Conservation (phyloP, 2,113 vertebrate genomes). For the Oryzias melastigma region DNA sequence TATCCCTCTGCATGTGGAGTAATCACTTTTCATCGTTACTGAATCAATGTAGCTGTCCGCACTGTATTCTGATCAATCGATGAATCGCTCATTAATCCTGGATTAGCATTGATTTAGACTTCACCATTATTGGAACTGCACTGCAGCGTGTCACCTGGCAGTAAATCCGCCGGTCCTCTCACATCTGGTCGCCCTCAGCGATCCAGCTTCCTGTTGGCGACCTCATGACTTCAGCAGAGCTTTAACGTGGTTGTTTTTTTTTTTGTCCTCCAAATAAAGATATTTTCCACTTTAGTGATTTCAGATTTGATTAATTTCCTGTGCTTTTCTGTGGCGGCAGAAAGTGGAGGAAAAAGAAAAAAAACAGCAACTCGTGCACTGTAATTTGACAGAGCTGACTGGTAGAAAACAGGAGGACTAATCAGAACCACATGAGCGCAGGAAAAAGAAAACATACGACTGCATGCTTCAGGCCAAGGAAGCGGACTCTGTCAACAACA, state of each 20-base stretch:
- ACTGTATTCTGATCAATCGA: constrained; percentile 49
- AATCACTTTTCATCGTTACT: constrained; percentile 57
- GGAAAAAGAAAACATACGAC: constrained; percentile 10
- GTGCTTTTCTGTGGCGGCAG: background rate
- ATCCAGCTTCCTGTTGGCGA: constrained; percentile 4
- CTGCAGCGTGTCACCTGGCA: constrained; percentile 1
- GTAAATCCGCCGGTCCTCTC: constrained; percentile 7
- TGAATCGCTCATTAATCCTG: constrained; percentile 52
- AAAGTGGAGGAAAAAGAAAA: background rate
- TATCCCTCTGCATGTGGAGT: constrained; percentile 22
- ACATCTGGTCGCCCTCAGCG: background rate
- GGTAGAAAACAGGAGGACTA: constrained; percentile 6
- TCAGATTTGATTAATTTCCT: background rate
- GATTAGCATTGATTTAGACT: constrained; percentile 50
- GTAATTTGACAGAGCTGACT: constrained; percentile 6
- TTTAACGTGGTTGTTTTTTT: background rate
- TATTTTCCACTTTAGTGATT: constrained; percentile 8
- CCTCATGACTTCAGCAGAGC: background rate
- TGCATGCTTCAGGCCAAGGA: constrained; percentile 14
- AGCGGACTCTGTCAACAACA: constrained; percentile 31
- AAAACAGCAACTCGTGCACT: constrained; percentile 4
- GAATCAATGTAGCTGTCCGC: constrained; percentile 36
- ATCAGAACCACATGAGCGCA: constrained; percentile 53
- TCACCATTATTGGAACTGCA: constrained; percentile 6
- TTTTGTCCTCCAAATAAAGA: constrained; percentile 8